Evolutionary conservation across 2,113 vertebrate species (phyloP).

Genomic region (Petrocephalus zakoni): DNA sequence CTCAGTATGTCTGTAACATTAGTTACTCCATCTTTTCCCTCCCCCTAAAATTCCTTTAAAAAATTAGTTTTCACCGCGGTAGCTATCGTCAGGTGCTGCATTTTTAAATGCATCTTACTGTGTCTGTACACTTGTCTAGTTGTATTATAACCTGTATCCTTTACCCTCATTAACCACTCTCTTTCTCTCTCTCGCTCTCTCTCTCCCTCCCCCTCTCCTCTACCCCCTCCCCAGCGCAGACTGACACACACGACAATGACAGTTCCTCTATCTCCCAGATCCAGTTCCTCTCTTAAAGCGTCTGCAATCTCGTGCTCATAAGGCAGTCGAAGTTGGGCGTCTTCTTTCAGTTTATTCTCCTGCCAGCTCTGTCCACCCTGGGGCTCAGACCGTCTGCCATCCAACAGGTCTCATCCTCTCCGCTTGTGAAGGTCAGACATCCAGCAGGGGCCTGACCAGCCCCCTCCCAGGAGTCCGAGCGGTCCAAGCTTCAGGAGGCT

Average conservation of each 20-base stretch:
- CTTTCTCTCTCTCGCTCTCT: slow-evolving; percentile 25
- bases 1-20: background rate
- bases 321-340: slow-evolving; percentile 12
- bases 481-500: background rate
- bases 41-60: background rate
- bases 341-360: slow-evolving; percentile 3
- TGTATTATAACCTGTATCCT: slow-evolving; percentile 23
- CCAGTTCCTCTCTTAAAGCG: slow-evolving; percentile 66
- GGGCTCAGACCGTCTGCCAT: background rate
- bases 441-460: background rate
- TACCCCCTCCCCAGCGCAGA: slow-evolving; percentile 42
- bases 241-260: slow-evolving; percentile 49
- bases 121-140: background rate
- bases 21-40: background rate
- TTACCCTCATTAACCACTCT: slow-evolving; percentile 44
- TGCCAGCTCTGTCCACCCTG: background rate
- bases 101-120: background rate
- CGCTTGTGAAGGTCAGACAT: background rate
- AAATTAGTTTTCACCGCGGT: background rate
- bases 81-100: background rate
- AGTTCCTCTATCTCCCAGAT: slow-evolving; percentile 69
- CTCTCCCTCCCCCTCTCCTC: slow-evolving; percentile 18
- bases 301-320: slow-evolving; percentile 54
- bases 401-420: background rate
- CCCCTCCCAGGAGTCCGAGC: background rate